Conservation (phyloP, 2,888 invertebrate species). For the Piscicola geometra region DNA sequence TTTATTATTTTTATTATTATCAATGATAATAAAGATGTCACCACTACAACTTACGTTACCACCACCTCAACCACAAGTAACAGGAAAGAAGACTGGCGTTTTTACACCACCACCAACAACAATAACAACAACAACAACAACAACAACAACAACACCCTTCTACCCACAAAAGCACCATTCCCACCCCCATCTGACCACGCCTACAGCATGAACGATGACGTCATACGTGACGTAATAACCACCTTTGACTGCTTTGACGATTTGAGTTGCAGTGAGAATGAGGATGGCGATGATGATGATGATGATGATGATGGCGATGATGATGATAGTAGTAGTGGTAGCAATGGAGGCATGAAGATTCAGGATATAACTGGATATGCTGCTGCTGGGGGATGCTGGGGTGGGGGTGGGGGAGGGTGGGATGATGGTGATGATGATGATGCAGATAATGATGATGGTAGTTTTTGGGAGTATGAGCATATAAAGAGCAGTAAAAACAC, state of each 20-base stretch:
- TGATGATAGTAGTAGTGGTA: constrained; percentile 24
- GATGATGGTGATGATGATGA: neutral
- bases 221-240: constrained; percentile 42
- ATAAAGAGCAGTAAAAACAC: neutral
- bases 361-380: neutral
- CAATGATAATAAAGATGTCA: no score
- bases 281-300: constrained; percentile 16
- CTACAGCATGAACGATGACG: constrained; percentile 63
- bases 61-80: no score
- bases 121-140: no score
- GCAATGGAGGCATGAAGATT: neutral
- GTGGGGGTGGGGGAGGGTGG: neutral
- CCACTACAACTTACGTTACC: no score
- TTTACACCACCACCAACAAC: no score
- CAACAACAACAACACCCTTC: no score
- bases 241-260: constrained; percentile 33
- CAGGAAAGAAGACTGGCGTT: no score
- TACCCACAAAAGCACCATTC: no score
- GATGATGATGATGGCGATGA: constrained; percentile 3
- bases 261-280: constrained; percentile 30
- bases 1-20: neutral
- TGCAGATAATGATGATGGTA: neutral
- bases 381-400: constrained; percentile 20
- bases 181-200: constrained; percentile 90
- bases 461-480: neutral